These are phyloP conservation scores for Halichoerus grypus DNA, from an alignment of 2,113 vertebrate genomes.

Conservation along the genomic window DNA sequence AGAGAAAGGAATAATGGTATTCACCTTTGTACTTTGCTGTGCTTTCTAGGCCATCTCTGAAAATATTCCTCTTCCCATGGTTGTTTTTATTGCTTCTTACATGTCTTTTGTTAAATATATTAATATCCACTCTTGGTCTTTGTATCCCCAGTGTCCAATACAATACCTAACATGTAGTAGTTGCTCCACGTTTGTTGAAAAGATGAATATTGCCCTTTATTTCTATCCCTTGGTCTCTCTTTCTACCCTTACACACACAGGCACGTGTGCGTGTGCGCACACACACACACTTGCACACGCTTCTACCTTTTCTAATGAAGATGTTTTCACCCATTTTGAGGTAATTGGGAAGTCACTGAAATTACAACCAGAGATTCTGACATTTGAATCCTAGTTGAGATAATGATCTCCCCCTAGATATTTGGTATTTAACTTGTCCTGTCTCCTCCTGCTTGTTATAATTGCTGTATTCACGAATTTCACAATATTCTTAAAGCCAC, in stretches of 20 bases:
- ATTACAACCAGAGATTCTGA: slow-evolving; percentile 84
- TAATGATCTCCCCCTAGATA: slow-evolving; percentile 86
- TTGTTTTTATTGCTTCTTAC: not conserved
- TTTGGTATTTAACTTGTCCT: slow-evolving; percentile 89
- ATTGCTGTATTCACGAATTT: slow-evolving; percentile 85
- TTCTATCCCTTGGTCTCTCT: not conserved
- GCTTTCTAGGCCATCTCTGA: not conserved
- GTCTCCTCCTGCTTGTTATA: slow-evolving; percentile 84
- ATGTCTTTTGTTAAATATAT: not conserved
- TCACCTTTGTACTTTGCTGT: not conserved
- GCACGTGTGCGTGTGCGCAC: too few relatives aligned
- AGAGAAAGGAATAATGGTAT: not conserved
- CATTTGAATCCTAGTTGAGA: slow-evolving; percentile 87
- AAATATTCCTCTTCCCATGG: not conserved
- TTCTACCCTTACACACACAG: not conserved
- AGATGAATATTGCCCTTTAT: not conserved
- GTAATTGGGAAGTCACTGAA: slow-evolving; percentile 86
- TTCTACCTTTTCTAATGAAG: slow-evolving; percentile 82
- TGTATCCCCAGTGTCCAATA: not conserved
- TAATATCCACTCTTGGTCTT: not conserved
- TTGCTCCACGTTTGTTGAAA: not conserved
- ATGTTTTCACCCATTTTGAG: slow-evolving; percentile 75
- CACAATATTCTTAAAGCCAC: slow-evolving; percentile 47
- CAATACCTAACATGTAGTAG: not conserved
- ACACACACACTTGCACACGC: not conserved